Evolutionary conservation across 1,140 invertebrate genomes (phyloP).

Genomic region (Pogonognathellus flavescens): DNA sequence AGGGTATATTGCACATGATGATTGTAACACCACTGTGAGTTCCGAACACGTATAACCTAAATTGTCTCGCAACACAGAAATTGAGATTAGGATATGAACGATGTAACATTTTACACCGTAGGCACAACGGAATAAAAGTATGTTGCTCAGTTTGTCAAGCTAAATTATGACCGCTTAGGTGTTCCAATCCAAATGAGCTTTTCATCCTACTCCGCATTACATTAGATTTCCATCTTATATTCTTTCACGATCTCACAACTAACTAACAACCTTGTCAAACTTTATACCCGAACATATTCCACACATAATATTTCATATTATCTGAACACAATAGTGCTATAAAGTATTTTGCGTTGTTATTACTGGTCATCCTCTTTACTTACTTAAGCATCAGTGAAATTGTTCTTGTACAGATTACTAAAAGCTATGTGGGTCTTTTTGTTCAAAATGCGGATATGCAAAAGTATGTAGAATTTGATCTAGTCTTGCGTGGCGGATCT

Average conservation of each 20-base stretch:
- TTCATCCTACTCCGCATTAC: no score
- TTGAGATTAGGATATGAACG: conserved; percentile 29
- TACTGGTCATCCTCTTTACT: neutral
- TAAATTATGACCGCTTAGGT: no score
- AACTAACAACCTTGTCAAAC: no score
- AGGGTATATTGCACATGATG: neutral
- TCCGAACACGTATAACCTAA: conserved; percentile 41
- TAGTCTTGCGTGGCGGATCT: conserved; percentile 20
- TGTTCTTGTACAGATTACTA: neutral
- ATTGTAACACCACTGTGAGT: neutral
- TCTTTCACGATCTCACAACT: no score
- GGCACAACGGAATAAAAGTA: no score
- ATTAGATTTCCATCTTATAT: no score
- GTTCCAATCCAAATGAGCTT: no score
- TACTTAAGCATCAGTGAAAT: conserved; percentile 7
- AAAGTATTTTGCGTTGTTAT: neutral
- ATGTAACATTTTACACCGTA: neutral
- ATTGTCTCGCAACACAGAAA: conserved; percentile 13
- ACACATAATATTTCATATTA: no score
- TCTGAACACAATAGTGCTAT: no score
- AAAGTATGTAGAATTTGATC: conserved; percentile 30
- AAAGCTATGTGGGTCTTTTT: neutral
- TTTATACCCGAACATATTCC: no score
- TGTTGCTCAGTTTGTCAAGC: no score
- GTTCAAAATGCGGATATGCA: conserved; percentile 25